Conservation (phyloP, 2,113 vertebrate species). For the Psittacula cyanocephala region DNA sequence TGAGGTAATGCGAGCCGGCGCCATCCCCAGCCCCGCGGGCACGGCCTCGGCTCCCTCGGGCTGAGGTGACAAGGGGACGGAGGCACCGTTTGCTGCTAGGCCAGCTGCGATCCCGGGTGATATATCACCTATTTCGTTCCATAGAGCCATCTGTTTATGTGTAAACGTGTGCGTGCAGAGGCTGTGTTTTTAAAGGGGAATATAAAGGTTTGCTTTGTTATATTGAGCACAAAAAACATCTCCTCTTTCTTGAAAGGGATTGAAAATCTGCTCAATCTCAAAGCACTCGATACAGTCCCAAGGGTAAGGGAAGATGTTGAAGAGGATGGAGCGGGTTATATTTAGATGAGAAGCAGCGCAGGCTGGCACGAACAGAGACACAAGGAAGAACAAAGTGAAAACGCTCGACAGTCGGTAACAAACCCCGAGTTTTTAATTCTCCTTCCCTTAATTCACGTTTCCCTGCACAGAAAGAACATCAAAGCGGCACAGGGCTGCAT, state of each 20-base stretch:
- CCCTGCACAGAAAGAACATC: neutral
- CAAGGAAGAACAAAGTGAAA: conserved; percentile 34
- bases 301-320: neutral
- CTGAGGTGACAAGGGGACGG: neutral
- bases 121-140: neutral
- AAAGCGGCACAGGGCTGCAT: neutral
- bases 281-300: conserved; percentile 19
- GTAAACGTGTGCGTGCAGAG: neutral
- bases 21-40: neutral
- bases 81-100: neutral
- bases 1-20: neutral
- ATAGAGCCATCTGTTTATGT: neutral
- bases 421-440: neutral
- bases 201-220: neutral
- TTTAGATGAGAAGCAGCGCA: neutral
- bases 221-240: neutral
- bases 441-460: neutral
- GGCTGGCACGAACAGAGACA: neutral
- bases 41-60: neutral
- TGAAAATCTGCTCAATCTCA: neutral
- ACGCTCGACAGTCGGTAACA: neutral
- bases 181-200: neutral
- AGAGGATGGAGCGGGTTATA: conserved; percentile 8
- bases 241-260: neutral
- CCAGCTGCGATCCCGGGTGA: neutral